phyloP scores from a whole-genome alignment of 1,140 invertebrate genomes.

The Formica selysi region DNA sequence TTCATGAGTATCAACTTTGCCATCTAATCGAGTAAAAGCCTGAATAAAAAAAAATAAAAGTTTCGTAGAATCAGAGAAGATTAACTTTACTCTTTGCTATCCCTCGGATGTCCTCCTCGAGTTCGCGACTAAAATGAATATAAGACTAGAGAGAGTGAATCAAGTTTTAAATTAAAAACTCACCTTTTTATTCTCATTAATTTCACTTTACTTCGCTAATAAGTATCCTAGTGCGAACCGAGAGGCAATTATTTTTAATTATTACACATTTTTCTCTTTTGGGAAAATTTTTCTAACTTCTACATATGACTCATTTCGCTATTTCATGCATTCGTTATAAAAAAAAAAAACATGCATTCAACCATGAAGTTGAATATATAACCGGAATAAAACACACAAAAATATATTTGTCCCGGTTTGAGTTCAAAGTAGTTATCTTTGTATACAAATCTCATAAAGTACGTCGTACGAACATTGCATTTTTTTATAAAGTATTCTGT shows the following conservation, averaged over 20 bases:
- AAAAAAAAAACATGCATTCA: too few relatives aligned
- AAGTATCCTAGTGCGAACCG: constrained; percentile 4
- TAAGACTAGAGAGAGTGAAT: constrained; percentile 34
- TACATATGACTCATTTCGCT: background rate
- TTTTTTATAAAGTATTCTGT: background rate
- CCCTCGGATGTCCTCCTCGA: constrained; percentile 12
- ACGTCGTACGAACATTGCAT: background rate
- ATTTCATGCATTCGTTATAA: background rate
- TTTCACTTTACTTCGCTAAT: constrained; percentile 21
- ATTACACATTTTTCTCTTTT: background rate
- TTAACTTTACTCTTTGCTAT: constrained; percentile 46
- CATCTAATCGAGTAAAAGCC: constrained; percentile 26
- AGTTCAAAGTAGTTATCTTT: background rate
- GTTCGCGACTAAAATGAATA: constrained; percentile 16
- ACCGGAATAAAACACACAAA: background rate
- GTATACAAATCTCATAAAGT: background rate
- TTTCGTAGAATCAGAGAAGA: constrained; percentile 37
- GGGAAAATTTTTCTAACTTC: constrained; percentile 6
- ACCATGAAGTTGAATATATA: background rate
- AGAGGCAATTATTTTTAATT: constrained; percentile 9
- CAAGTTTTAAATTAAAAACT: constrained; percentile 53
- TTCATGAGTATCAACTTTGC: constrained; percentile 6
- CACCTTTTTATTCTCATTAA: constrained; percentile 17
- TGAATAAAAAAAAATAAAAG: constrained; percentile 26
- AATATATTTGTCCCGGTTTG: background rate